Evolutionary conservation across 2,797 vertebrate species (phyloP).

Genomic region (Miichthys miiuy): DNA sequence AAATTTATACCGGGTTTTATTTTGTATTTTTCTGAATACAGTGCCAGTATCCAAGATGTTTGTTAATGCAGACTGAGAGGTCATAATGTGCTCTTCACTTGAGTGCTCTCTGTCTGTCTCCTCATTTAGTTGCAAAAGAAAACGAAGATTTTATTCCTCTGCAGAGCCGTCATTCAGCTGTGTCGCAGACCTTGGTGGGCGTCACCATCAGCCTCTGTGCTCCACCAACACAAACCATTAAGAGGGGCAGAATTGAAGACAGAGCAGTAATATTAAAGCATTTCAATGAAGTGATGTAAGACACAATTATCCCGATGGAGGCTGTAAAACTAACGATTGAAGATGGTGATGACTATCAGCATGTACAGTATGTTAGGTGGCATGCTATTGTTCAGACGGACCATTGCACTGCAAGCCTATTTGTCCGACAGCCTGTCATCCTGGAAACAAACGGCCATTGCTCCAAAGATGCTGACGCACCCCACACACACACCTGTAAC

Average conservation of each 20-base stretch:
- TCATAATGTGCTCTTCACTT: conserved; percentile 30
- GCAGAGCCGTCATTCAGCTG: conserved; percentile 31
- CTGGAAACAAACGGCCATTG: too few relatives aligned
- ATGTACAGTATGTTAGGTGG: not conserved
- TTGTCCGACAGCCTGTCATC: too few relatives aligned
- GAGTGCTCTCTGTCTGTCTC: conserved; percentile 47
- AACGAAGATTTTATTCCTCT: conserved; percentile 18
- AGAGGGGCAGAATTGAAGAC: conserved; percentile 22
- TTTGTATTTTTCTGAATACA: conserved; percentile 21
- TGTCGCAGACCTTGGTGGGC: conserved; percentile 43
- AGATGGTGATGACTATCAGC: conserved; percentile 3
- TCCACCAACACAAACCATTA: conserved; percentile 62
- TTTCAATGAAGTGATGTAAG: conserved; percentile 46
- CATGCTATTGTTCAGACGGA: not conserved
- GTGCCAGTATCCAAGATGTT: conserved; percentile 17
- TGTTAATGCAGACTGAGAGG: conserved; percentile 42
- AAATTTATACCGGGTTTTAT: conserved; percentile 18
- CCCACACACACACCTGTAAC: not conserved
- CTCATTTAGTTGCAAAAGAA: conserved; percentile 36
- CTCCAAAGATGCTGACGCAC: not conserved
- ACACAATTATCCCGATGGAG: conserved; percentile 48
- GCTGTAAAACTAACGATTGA: conserved; percentile 30
- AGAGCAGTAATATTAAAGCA: conserved; percentile 42
- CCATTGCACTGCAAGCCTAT: too few relatives aligned
- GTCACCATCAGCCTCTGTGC: conserved; percentile 49